Percentiles rank a stretch among this genome's conserved stretches.
phyloP scores from a whole-genome alignment of 1,140 invertebrate genomes.

The Cryptotermes secundus region DNA sequence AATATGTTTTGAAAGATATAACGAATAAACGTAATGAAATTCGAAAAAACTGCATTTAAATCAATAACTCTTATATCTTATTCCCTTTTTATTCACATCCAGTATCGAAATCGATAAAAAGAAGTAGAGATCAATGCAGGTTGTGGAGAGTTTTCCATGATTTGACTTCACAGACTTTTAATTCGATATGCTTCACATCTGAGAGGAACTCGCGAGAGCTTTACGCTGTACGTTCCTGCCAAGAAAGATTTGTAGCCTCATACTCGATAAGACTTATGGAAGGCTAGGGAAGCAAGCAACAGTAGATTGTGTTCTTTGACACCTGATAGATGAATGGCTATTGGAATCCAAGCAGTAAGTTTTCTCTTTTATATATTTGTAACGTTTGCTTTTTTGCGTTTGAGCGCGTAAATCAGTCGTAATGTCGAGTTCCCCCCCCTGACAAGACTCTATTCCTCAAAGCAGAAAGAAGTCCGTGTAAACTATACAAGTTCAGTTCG shows the following conservation, averaged over 20 bases:
- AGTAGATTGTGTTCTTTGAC: conserved; percentile 24
- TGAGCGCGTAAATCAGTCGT: conserved; percentile 17
- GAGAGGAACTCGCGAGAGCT: background rate
- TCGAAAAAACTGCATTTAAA: too few relatives aligned
- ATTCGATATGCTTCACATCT: conserved; percentile 10
- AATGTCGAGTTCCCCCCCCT: background rate
- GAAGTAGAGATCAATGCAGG: too few relatives aligned
- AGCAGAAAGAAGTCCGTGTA: background rate
- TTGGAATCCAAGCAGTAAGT: conserved; percentile 15
- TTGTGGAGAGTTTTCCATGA: background rate
- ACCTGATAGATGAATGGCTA: conserved; percentile 23
- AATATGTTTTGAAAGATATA: too few relatives aligned
- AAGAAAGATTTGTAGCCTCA: conserved; percentile 10
- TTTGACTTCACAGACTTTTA: background rate
- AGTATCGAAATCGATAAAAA: too few relatives aligned
- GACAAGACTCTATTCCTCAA: background rate
- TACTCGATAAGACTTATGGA: conserved; percentile 16
- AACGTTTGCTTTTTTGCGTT: conserved; percentile 21
- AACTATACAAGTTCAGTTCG: background rate
- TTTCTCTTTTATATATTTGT: conserved; percentile 21
- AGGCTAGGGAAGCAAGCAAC: background rate
- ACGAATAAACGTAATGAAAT: too few relatives aligned
- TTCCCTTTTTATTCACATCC: too few relatives aligned
- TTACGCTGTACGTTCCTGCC: background rate
- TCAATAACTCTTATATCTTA: too few relatives aligned